Evolutionary conservation across 2,113 vertebrate species (phyloP), one percentile per base, ranked within the genome.

Genomic region (Nyctibius bracteatus): DNA sequence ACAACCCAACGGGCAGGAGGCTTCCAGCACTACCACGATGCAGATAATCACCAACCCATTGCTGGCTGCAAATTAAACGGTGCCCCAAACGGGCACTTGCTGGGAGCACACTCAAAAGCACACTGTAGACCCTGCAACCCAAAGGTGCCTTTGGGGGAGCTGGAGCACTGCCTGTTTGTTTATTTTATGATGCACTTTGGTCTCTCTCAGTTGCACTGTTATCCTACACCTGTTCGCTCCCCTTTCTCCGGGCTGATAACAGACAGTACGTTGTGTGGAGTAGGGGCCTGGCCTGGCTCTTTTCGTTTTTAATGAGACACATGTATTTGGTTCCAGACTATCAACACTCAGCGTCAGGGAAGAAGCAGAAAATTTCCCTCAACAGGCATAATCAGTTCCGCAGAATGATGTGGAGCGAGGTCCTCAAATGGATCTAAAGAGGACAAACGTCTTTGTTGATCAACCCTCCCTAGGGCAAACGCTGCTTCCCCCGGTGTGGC

Each of bases 151-250:
- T 52, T 95, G 86, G 92, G 91, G 94, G 91, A 95, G 83, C 86
- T 57, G 91, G 39, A 89, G 86, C 81, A 73, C 35, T 23, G 88
- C 31, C 81, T 75, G 91, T 83, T 94, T 95, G 91, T 94, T 96
- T 94, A 87, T 94, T 96, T 96, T 94, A 92, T 92, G 88, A 96
- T 89, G 94, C 96, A 95, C 96, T 96, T 97, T 92, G 96, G 95
- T 94, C 96, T 92, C 94, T 91, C 96, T 94, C 88, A 89, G 92
- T 94, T 95, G 96, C 70, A 9, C 92, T 94, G 91, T 95, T 96
- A 97, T 81, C 83, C 96, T 70, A 81, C 95, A 97, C 94, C 95
- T 96, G 96, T 81, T 95, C 88, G 31, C 81, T 96, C 66, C 86
- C 85, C 88, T 72, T 94, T 87, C 94, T 92, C 62, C 1, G 3